Conservation (phyloP, 2,797 vertebrate genomes). For the Knipowitschia caucasica region DNA sequence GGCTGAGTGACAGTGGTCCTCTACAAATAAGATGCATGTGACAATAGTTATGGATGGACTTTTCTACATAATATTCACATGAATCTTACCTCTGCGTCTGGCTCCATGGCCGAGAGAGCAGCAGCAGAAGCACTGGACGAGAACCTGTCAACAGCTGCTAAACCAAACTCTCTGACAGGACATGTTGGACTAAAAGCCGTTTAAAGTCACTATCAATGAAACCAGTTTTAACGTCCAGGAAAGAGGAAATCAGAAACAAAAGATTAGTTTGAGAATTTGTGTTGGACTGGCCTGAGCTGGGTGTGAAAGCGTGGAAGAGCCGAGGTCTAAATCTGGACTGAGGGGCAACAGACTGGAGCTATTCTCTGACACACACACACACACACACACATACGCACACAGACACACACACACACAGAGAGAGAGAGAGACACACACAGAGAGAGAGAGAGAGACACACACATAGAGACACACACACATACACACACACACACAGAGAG, state of each 20-base stretch:
- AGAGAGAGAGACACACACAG: conserved; percentile 2
- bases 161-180: conserved; percentile 4
- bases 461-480: not conserved
- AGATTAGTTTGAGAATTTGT: not conserved
- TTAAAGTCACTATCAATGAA: too few relatives aligned
- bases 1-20: too few relatives aligned
- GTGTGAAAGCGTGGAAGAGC: conserved; percentile 44
- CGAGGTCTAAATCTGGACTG: conserved; percentile 74
- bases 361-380: conserved; percentile 25
- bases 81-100: conserved; percentile 65
- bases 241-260: not conserved
- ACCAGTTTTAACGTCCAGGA: too few relatives aligned
- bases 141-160: not conserved
- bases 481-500: not conserved
- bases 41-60: too few relatives aligned
- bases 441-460: not conserved
- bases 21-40: too few relatives aligned
- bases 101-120: conserved; percentile 61
- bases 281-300: conserved; percentile 28
- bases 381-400: not conserved
- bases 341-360: conserved; percentile 50
- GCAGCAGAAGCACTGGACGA: conserved; percentile 13
- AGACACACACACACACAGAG: not conserved
- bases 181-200: not conserved
- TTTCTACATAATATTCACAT: too few relatives aligned